Percentiles rank a stretch among this genome's conserved stretches.
Evolutionary conservation across 2,888 invertebrate genomes (phyloP).

Genomic region (Sclerodermus sp.): DNA sequence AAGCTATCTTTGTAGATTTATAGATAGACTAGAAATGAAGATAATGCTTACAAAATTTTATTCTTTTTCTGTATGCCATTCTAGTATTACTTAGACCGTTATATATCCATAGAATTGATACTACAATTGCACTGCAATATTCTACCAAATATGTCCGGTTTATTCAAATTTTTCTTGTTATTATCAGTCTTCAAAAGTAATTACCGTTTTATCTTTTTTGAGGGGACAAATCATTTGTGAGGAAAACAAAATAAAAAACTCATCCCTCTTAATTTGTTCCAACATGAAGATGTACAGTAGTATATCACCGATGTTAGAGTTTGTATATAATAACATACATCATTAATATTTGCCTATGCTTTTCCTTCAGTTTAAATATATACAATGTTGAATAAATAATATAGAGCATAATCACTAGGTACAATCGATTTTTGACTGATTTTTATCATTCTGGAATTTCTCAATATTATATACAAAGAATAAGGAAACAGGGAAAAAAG

Average conservation of each 20-base stretch:
- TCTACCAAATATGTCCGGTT: conserved; percentile 19
- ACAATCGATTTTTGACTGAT: conserved; percentile 26
- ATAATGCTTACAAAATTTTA: conserved; percentile 38
- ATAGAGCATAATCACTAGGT: conserved; percentile 29
- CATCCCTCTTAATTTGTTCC: conserved; percentile 13
- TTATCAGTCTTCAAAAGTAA: conserved; percentile 55
- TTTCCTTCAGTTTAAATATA: conserved; percentile 37
- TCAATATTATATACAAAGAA: conserved; percentile 25
- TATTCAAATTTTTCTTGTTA: conserved; percentile 24
- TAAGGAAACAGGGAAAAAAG: background rate
- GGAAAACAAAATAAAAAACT: conserved; percentile 30
- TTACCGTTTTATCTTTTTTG: conserved; percentile 18
- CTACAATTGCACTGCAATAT: conserved; percentile 24
- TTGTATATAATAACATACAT: conserved; percentile 22
- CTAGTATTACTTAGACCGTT: conserved; percentile 35
- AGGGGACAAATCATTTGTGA: conserved; percentile 22
- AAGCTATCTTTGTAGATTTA: conserved; percentile 36
- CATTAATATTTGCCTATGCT: conserved; percentile 37
- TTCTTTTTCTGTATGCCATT: conserved; percentile 20
- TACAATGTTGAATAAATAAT: conserved; percentile 54
- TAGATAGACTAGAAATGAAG: conserved; percentile 49
- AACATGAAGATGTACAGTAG: conserved; percentile 26
- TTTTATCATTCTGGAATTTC: conserved; percentile 24
- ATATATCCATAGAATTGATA: conserved; percentile 25
- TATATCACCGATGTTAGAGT: conserved; percentile 18